phyloP scores from a whole-genome alignment of 2,113 vertebrate genomes.

The Bostrychus sinensis region DNA sequence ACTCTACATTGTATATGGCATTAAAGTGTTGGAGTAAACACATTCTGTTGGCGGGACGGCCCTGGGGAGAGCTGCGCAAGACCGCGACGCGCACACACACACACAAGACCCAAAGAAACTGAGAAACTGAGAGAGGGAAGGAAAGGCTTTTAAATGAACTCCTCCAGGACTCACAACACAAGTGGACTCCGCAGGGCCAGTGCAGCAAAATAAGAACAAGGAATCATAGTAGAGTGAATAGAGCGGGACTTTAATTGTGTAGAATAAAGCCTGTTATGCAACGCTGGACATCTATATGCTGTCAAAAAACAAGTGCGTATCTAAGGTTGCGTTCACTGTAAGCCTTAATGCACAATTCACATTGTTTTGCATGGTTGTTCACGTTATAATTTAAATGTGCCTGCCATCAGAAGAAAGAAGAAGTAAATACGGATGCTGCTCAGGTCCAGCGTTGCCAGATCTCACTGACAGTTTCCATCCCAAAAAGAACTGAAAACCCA shows the following conservation, averaged over 20 bases:
- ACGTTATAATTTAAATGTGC: too few relatives aligned
- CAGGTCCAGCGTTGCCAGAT: too few relatives aligned
- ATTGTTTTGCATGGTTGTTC: too few relatives aligned
- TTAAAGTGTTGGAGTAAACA: slow-evolving; percentile 90
- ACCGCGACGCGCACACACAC: slow-evolving; percentile 78
- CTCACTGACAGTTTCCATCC: too few relatives aligned
- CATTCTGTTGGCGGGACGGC: slow-evolving; percentile 68
- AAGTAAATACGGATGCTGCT: too few relatives aligned
- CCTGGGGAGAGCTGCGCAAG: slow-evolving; percentile 83
- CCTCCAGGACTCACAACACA: slow-evolving; percentile 35
- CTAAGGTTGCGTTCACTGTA: too few relatives aligned
- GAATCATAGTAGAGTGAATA: slow-evolving; percentile 16
- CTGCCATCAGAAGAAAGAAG: too few relatives aligned
- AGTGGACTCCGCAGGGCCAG: slow-evolving; percentile 11
- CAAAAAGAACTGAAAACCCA: too few relatives aligned
- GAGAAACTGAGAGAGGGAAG: slow-evolving; percentile 27
- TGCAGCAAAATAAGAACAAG: slow-evolving; percentile 32
- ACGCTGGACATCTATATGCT: too few relatives aligned
- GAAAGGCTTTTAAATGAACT: slow-evolving; percentile 35
- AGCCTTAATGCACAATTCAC: too few relatives aligned
- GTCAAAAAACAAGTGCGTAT: too few relatives aligned
- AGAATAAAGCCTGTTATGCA: too few relatives aligned
- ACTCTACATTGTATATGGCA: slow-evolving; percentile 82
- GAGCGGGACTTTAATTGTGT: background rate
- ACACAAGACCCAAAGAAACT: slow-evolving; percentile 35